Base-by-base conservation (phyloP, 1,140 invertebrate genomes). In the Aphidius ervi region DNA sequence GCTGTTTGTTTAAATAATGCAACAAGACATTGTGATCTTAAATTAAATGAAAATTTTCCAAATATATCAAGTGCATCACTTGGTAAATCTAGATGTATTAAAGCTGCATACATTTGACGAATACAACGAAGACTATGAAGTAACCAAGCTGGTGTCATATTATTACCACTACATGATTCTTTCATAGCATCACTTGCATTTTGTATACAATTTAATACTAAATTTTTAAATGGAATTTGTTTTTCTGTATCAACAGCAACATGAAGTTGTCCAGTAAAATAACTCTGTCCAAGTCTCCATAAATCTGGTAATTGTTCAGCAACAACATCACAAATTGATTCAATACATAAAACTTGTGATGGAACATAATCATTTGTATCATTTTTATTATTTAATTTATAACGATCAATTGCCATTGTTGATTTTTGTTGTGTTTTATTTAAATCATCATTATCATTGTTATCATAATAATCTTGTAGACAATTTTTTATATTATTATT, bases 241-340 rank as follows among this genome's bases (percentile, higher is more conserved):
- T 89, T 88, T 43, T 83, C 84, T 3, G 82, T 77, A 72, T 91
- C 85, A 47, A 90, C 85, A 59, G 86, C 84, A 2, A 88, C 85
- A 65, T 88, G 83, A 9, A 96, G 73, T 69, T 94, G 91, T 4
- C 91, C 92, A 9, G 86, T 88, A 71, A 96, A 94, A 77, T 96
- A 97, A 55, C 89, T 86, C 72, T 94, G 92, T 4, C 93, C 92
- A 4, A 97, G 82, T 76, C 90, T 89, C 92, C 93, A 95, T 8
- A 96, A 79, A 76, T 94, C 90, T 1, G 92, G 92, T 64, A 93
- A 86, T 54, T 86, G 84, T 62, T 86, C 82, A 9, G 82, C 82
- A 47, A 93, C 81, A 49, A 88, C 82, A 40, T 88, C 84, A 58
- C 86, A 88, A 45, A 92, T 75, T 64, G 89, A 86, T 75, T 92